These are phyloP conservation scores for Lysandra bellargus DNA, from an alignment of 2,888 invertebrate genomes.

Conservation along the genomic window DNA sequence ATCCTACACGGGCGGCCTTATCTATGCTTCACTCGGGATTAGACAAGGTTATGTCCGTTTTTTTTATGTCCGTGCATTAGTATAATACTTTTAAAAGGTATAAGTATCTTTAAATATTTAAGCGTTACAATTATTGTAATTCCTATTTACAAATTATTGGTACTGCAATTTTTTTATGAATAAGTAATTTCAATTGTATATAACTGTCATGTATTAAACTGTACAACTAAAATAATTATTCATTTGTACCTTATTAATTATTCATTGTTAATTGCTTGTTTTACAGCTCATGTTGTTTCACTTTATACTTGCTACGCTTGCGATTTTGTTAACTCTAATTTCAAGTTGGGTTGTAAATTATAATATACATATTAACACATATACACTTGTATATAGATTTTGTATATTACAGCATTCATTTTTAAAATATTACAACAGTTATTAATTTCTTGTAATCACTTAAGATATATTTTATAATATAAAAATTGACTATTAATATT, in stretches of 20 bases:
- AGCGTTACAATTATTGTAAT: neutral
- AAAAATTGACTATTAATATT: too few relatives aligned
- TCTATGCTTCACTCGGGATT: too few relatives aligned
- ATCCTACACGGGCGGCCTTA: too few relatives aligned
- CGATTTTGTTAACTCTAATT: neutral
- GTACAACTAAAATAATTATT: neutral
- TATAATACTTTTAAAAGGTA: neutral
- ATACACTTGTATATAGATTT: too few relatives aligned
- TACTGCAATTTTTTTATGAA: neutral
- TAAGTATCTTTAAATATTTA: neutral
- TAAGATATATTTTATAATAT: too few relatives aligned
- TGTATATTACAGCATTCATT: too few relatives aligned
- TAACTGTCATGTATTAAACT: neutral
- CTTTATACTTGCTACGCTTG: neutral
- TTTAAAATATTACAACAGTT: too few relatives aligned
- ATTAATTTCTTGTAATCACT: too few relatives aligned
- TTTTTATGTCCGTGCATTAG: too few relatives aligned
- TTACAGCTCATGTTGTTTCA: neutral
- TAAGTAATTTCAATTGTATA: neutral
- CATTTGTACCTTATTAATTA: slow-evolving; percentile 6
- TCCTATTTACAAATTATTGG: neutral
- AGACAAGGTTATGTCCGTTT: too few relatives aligned
- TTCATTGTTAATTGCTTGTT: slow-evolving; percentile 6
- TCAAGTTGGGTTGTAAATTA: too few relatives aligned
- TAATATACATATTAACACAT: too few relatives aligned